Conservation (phyloP, 1,140 invertebrate genomes). For the Caenorhabditis briggsae region DNA sequence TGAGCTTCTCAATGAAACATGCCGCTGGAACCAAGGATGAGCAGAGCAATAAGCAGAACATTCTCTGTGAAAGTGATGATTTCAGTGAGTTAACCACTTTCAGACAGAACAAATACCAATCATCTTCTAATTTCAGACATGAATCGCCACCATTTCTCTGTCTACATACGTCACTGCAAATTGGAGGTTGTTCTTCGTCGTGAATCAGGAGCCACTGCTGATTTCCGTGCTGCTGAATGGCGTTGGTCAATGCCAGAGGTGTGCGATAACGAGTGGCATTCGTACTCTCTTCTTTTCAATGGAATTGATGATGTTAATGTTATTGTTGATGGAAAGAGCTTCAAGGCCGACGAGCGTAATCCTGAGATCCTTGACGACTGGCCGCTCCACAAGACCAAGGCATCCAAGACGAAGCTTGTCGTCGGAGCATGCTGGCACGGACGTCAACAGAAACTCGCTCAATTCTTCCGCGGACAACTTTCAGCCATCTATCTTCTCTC, state of each 20-base stretch:
- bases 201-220: slow-evolving; percentile 92
- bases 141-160: slow-evolving; percentile 96
- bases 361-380: slow-evolving; percentile 98
- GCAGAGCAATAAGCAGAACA: slow-evolving; percentile 75
- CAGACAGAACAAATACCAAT: slow-evolving; percentile 8
- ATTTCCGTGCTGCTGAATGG: slow-evolving; percentile 97
- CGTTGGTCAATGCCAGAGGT: slow-evolving; percentile 88
- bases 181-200: slow-evolving; percentile 91
- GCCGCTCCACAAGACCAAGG: slow-evolving; percentile 95
- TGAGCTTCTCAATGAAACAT: slow-evolving; percentile 76
- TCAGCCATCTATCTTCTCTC: slow-evolving; percentile 69
- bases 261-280: slow-evolving; percentile 98
- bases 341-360: slow-evolving; percentile 81
- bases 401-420: slow-evolving; percentile 90
- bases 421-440: slow-evolving; percentile 98
- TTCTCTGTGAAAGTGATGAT: slow-evolving; percentile 76
- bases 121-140: slow-evolving; percentile 78
- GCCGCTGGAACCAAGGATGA: slow-evolving; percentile 73
- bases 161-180: slow-evolving; percentile 95
- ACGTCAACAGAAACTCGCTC: slow-evolving; percentile 76
- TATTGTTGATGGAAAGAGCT: slow-evolving; percentile 85
- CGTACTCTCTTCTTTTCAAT: slow-evolving; percentile 90
- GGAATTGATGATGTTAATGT: slow-evolving; percentile 84
- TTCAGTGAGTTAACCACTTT: slow-evolving; percentile 65
- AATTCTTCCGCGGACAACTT: slow-evolving; percentile 75